Base-by-base conservation (phyloP, 2,797 vertebrate genomes). In the Enteromius unitaeniatus region DNA sequence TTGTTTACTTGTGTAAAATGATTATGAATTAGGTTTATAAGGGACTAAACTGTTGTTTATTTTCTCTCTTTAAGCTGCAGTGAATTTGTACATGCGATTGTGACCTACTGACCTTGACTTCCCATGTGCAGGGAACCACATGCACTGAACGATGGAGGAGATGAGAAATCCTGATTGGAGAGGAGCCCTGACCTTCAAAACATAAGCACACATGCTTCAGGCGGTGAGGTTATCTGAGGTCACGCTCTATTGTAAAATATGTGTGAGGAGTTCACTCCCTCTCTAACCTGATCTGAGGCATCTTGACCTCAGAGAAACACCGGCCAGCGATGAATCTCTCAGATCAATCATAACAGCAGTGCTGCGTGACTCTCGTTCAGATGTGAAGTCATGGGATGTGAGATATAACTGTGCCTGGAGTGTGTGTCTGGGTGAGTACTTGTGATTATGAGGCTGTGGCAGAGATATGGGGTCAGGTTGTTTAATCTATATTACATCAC, bases 211-310 rank as follows among this genome's bases (percentile, higher is more conserved):
- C 47, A 47, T 8, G 58, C 51, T 86, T 26, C 42, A 78, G 79
- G 79, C 67, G 26, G 14, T 37, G 79, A 72, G 80, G 83, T 86
- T 79, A 85, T 69, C 34, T 83, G 83, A 86, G 85, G 83, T 78
- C 40, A 47, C 14, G 13, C 67, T 64, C 72, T 83, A 75, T 85
- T 72, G 73, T 77, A 80, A 73, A 28, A 13, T 80, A 23, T 53
- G 62, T 53, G 62, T 53, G 53, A 76, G 64, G 70, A 84, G 51
- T 81, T 78, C 81, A 62, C 42, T 47, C 40, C 70, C 80, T 34
- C 49, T 85, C 81, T 86, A 78, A 86, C 85, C 85, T 86, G 60
- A 88, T 86, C 73, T 83, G 83, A n/a, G 69, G 75, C 77, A 68
- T 73, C 58, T 62, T 88, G 55, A 85, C 65, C 68, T 73, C 58